These are phyloP conservation scores for Drosophila acutilabella DNA, from an alignment of 2,888 invertebrate species.

Conservation along the genomic window DNA sequence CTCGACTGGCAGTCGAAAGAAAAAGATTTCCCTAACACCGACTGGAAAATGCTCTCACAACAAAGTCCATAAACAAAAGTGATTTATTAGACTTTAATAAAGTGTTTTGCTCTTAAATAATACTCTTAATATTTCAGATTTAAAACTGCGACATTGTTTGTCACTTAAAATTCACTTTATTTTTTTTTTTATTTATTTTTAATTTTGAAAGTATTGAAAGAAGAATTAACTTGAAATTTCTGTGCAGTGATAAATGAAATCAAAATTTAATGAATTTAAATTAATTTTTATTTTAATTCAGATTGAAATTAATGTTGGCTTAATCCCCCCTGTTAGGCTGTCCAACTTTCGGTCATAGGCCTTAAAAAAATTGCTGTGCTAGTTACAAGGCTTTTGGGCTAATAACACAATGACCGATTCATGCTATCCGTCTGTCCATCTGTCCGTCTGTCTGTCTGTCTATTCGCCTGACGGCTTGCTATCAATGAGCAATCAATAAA, in stretches of 20 bases:
- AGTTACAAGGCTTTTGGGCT: slow-evolving; percentile 18
- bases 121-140: too few relatives aligned
- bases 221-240: too few relatives aligned
- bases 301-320: background rate
- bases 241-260: background rate
- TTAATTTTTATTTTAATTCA: background rate
- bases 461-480: slow-evolving; percentile 23
- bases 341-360: slow-evolving; percentile 15
- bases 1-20: background rate
- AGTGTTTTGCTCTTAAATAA: too few relatives aligned
- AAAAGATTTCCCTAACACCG: background rate
- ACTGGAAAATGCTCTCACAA: slow-evolving; percentile 2
- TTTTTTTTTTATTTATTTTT: too few relatives aligned
- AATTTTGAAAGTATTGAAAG: too few relatives aligned
- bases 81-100: too few relatives aligned
- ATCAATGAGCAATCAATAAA: slow-evolving; percentile 63
- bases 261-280: background rate
- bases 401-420: slow-evolving; percentile 47
- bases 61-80: too few relatives aligned
- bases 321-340: background rate
- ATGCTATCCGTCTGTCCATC: slow-evolving; percentile 16
- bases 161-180: too few relatives aligned
- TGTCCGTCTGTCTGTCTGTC: slow-evolving; percentile 8
- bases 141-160: too few relatives aligned
- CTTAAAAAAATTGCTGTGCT: slow-evolving; percentile 1